These are phyloP conservation scores for Cherax quadricarinatus DNA, from an alignment of 1,140 invertebrate genomes.

Conservation along the genomic window DNA sequence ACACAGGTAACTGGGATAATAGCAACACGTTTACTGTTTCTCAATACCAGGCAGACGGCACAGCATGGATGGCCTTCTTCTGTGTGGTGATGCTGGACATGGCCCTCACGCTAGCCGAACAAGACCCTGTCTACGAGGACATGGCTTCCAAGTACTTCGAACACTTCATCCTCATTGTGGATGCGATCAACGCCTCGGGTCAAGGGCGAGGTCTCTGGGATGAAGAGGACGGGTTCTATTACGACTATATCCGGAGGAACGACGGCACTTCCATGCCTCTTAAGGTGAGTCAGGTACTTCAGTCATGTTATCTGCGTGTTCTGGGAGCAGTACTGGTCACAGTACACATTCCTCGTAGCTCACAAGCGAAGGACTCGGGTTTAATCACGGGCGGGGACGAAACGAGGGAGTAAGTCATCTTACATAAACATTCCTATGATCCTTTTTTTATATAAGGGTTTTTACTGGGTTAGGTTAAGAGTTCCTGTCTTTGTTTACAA, in stretches of 20 bases:
- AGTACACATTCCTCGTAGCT: no score
- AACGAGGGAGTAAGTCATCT: no score
- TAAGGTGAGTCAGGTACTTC: slow-evolving; percentile 73
- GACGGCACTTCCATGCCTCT: slow-evolving; percentile 74
- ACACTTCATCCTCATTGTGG: slow-evolving; percentile 77
- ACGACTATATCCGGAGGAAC: slow-evolving; percentile 76
- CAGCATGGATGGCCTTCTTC: slow-evolving; percentile 78
- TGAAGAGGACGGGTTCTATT: slow-evolving; percentile 78
- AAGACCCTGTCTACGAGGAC: slow-evolving; percentile 77
- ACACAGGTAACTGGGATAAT: no score
- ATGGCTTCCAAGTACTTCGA: slow-evolving; percentile 78
- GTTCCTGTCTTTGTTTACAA: no score
- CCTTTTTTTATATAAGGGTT: no score
- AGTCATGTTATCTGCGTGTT: no score
- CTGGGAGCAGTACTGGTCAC: no score
- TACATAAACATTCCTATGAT: no score
- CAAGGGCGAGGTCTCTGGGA: slow-evolving; percentile 76
- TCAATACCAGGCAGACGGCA: slow-evolving; percentile 76
- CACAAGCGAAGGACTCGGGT: no score
- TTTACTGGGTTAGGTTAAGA: no score
- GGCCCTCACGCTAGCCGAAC: slow-evolving; percentile 76
- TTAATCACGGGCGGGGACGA: no score
- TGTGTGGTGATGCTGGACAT: slow-evolving; percentile 77
- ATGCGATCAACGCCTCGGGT: slow-evolving; percentile 76
- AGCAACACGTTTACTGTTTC: no score